phyloP scores from a whole-genome alignment of 1,140 invertebrate species.

The Liolophura sinensis region DNA sequence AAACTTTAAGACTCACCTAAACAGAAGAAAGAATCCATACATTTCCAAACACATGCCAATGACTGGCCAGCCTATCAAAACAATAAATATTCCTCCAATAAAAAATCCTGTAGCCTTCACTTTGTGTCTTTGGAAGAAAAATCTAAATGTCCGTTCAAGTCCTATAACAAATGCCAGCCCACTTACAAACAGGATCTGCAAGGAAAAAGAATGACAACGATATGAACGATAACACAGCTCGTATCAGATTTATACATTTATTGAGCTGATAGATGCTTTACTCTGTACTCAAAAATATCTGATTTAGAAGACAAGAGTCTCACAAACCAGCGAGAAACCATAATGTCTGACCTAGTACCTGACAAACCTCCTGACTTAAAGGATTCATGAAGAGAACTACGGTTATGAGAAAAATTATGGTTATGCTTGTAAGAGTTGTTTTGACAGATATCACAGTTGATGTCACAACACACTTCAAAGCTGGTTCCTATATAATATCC shows the following conservation, averaged over 20 bases:
- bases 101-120: constrained; percentile 89
- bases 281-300: no score
- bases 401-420: no score
- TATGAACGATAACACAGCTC: no score
- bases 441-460: no score
- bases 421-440: no score
- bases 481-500: no score
- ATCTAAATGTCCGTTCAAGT: constrained; percentile 90
- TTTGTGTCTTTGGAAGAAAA: constrained; percentile 99
- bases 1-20: constrained; percentile 60
- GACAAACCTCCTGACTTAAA: background rate
- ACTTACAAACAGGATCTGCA: constrained; percentile 90
- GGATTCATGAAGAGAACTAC: background rate
- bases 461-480: no score
- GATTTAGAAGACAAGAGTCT: no score
- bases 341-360: background rate
- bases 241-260: no score
- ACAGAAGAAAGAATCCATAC: constrained; percentile 69
- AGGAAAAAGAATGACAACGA: constrained; percentile 19
- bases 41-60: constrained; percentile 96
- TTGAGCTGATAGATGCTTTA: no score
- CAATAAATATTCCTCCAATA: constrained; percentile 91
- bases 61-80: constrained; percentile 94
- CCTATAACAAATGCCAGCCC: constrained; percentile 97
- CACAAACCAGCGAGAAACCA: background rate